phyloP scores from a whole-genome alignment of 2,797 vertebrate genomes.

The Sebastes taczanowskii region DNA sequence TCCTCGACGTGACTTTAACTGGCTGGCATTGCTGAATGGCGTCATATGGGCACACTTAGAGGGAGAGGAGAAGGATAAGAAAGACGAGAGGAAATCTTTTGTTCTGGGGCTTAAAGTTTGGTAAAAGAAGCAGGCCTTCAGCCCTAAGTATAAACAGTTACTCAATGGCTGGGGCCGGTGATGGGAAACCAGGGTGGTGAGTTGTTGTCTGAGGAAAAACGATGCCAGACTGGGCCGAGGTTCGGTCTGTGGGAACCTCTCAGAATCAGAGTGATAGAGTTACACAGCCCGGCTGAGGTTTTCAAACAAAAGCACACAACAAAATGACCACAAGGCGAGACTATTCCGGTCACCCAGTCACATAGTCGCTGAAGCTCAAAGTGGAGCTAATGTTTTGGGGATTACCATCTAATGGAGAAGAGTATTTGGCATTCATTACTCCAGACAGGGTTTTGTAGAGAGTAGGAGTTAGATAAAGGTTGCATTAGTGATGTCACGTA shows the following conservation, averaged over 20 bases:
- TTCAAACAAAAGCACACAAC: conserved; percentile 68
- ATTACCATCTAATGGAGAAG: conserved; percentile 12
- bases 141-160: conserved; percentile 64
- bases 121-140: conserved; percentile 56
- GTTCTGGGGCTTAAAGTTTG: conserved; percentile 56
- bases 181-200: conserved; percentile 62
- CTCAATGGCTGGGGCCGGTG: conserved; percentile 63
- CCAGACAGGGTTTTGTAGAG: neutral
- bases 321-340: conserved; percentile 67
- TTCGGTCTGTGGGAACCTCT: conserved; percentile 63
- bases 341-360: conserved; percentile 46
- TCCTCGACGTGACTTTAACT: conserved; percentile 32
- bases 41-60: conserved; percentile 61
- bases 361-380: conserved; percentile 13
- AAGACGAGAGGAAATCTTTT: conserved; percentile 69
- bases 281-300: conserved; percentile 59
- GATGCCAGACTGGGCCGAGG: conserved; percentile 62
- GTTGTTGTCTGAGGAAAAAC: conserved; percentile 54
- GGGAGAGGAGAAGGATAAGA: conserved; percentile 31
- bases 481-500: conserved; percentile 61
- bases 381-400: conserved; percentile 18
- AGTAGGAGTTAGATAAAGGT: neutral
- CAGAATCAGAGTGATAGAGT: conserved; percentile 67
- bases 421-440: neutral
- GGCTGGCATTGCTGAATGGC: conserved; percentile 48